phyloP scores from a whole-genome alignment of 1,140 invertebrate species.

The Acyrthosiphon pisum region DNA sequence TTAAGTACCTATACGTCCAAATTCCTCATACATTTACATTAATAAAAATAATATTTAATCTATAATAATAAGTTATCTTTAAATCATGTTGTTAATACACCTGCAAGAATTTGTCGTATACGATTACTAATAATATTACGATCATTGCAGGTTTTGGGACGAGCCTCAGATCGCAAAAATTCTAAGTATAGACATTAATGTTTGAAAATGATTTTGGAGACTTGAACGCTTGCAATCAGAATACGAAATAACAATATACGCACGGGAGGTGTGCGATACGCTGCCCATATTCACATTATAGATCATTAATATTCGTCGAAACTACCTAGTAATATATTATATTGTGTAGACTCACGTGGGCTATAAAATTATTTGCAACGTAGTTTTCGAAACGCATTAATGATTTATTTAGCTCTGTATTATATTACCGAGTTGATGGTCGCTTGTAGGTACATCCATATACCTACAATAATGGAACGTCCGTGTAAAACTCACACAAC shows the following conservation, averaged over 20 bases:
- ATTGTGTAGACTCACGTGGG: background rate
- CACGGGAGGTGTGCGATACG: background rate
- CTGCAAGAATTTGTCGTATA: too few relatives aligned
- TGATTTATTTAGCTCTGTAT: conserved; percentile 1
- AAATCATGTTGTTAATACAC: too few relatives aligned
- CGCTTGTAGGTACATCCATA: background rate
- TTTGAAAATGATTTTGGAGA: background rate
- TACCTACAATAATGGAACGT: too few relatives aligned
- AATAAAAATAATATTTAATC: too few relatives aligned
- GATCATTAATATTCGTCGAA: background rate
- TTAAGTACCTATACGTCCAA: too few relatives aligned
- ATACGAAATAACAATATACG: background rate
- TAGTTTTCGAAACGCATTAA: background rate
- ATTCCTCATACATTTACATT: too few relatives aligned
- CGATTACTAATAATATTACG: too few relatives aligned
- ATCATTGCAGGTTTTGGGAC: too few relatives aligned
- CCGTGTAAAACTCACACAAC: background rate
- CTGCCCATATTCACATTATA: background rate
- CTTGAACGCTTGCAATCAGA: conserved; percentile 7
- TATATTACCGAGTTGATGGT: background rate
- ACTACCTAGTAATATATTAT: background rate
- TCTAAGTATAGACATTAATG: background rate
- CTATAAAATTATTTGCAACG: background rate
- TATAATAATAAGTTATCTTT: too few relatives aligned
- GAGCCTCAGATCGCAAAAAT: background rate